Evolutionary conservation across 2,797 vertebrate species (phyloP), one percentile per base, ranked within the genome.

Genomic region (Xenopus petersii): DNA sequence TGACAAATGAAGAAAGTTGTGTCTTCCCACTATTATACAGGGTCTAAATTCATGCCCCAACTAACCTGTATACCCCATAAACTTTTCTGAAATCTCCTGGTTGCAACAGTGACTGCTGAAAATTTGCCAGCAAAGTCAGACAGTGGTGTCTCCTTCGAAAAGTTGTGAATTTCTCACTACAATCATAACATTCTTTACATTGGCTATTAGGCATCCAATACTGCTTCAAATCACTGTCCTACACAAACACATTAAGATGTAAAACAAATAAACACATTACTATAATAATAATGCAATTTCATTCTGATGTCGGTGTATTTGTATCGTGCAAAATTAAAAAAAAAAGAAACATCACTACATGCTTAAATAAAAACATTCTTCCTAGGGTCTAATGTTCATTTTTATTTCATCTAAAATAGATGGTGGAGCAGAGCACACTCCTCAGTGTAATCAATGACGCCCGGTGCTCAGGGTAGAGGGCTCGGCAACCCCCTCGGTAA

Each of bases 151-250:
- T 93, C 13, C 98, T 93, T 5, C 98, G 90, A 80, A 99, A 99
- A 26, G 97, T 99, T 21, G 98, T 99, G 73, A 99, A 99, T 84
- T 99, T 99, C 87, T 99, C 98, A 1, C 94, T 98, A 80, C 98
- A 99, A 87, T 99, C 97, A 12, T 99, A 99, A 79, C 98, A 99
- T 80, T 99, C 97, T 79, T 98, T 99, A 83, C 98, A 99, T 70
- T 99, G 98, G 84, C 96, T 99, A 77, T 99, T 97, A 1, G 98
- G 98, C 98, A 99, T 99, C 98, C 98, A 99, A 86, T 99, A 99
- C 80, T 99, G 98, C 87, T 99, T 99, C 87, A 99, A 88, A 83
- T 99, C 98, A 71, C 96, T 98, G 85, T 99, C 96, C 98, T 99
- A 68, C 26, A 1, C 61, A 49, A 30, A 66, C 49, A 51, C 3